These are phyloP conservation scores for Ips typographus DNA, from an alignment of 1,140 invertebrate genomes.

Conservation along the genomic window DNA sequence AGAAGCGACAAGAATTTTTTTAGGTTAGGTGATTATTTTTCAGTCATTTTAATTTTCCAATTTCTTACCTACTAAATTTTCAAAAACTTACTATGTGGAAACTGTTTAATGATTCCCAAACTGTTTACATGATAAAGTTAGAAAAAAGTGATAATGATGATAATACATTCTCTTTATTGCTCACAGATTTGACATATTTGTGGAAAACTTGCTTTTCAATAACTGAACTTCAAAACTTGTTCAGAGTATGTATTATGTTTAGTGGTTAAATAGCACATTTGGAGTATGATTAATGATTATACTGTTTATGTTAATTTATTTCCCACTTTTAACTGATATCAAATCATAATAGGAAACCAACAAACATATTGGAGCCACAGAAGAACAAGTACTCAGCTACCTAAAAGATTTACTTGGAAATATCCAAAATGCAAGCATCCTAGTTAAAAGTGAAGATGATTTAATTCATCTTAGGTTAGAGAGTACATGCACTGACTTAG, in stretches of 20 bases:
- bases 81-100: slow-evolving; percentile 3
- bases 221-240: background rate
- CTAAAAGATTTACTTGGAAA: background rate
- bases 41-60: too few relatives aligned
- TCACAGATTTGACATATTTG: slow-evolving; percentile 6
- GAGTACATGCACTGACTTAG: background rate
- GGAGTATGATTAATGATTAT: background rate
- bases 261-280: background rate
- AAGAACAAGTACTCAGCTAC: background rate
- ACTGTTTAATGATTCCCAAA: slow-evolving; percentile 1
- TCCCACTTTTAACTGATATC: background rate
- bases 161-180: background rate
- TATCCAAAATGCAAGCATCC: background rate
- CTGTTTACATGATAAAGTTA: slow-evolving; percentile 8
- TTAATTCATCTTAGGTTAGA: background rate
- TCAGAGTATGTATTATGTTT: background rate
- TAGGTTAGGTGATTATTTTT: too few relatives aligned
- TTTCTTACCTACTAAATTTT: too few relatives aligned
- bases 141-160: background rate
- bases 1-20: too few relatives aligned
- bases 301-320: background rate
- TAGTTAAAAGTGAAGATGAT: background rate
- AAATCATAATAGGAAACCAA: background rate
- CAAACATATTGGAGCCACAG: background rate
- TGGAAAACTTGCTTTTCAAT: slow-evolving; percentile 12